Conservation (phyloP, 2,113 vertebrate genomes). For the Choloepus hoffmanni region DNA sequence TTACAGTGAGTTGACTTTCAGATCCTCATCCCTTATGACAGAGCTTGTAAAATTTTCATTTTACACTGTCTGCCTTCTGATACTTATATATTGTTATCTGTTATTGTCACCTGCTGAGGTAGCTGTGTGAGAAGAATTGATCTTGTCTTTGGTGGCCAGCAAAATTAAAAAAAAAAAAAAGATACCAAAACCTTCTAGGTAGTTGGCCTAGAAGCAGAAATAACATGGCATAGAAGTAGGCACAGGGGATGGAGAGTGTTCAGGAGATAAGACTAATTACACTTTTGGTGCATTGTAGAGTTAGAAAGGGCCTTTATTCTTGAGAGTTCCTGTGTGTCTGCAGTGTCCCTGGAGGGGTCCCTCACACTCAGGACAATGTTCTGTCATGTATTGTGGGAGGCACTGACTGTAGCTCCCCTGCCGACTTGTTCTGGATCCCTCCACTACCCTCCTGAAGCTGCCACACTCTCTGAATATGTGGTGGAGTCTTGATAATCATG, state of each 20-base stretch:
- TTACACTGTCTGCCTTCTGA: not conserved
- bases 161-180: too few relatives aligned
- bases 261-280: accelerated
- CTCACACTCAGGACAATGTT: accelerated
- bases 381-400: accelerated
- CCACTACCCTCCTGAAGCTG: not conserved
- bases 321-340: not conserved
- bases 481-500: not conserved
- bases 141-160: not conserved
- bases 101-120: not conserved
- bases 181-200: not conserved
- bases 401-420: accelerated
- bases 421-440: accelerated
- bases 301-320: accelerated
- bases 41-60: conserved; percentile 30
- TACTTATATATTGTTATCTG: conserved; percentile 34
- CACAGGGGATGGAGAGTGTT: too few relatives aligned
- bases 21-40: not conserved
- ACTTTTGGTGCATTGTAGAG: not conserved
- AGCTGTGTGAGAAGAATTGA: not conserved
- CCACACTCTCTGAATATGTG: accelerated
- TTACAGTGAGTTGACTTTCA: not conserved
- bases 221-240: accelerated
- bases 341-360: accelerated
- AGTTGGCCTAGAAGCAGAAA: not conserved